phyloP scores from a whole-genome alignment of 2,113 vertebrate species.

The Ciconia stormi region DNA sequence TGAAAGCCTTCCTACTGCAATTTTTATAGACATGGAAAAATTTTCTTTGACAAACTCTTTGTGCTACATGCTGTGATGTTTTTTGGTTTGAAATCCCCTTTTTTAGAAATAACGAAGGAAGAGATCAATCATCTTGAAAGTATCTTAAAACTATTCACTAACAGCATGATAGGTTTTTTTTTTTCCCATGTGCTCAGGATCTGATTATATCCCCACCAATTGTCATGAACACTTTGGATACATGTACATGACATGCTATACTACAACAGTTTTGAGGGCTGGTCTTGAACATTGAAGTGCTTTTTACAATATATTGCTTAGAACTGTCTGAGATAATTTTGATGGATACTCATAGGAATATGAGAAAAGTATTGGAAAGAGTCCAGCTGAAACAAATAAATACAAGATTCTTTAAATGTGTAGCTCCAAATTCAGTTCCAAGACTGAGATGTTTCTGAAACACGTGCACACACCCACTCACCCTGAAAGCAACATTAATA shows the following conservation, averaged over 20 bases:
- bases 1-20: not conserved
- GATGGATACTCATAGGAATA: not conserved
- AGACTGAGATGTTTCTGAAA: slow-evolving; percentile 39
- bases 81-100: not conserved
- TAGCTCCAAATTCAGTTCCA: not conserved
- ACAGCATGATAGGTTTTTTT: not conserved
- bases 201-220: not conserved
- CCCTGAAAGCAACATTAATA: slow-evolving; percentile 19
- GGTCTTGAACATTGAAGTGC: not conserved
- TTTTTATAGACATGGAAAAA: not conserved
- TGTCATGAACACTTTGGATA: not conserved
- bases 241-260: not conserved
- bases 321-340: not conserved
- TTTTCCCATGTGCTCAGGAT: not conserved
- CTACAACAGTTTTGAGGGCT: not conserved
- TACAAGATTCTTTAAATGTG: not conserved
- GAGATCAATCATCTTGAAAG: not conserved
- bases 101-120: not conserved
- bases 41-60: not conserved
- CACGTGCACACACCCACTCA: slow-evolving; percentile 2
- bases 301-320: not conserved
- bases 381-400: slow-evolving; percentile 22
- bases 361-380: not conserved
- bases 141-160: not conserved
- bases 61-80: not conserved